Conservation (phyloP, 2,797 vertebrate species). For the Ispidina picta region DNA sequence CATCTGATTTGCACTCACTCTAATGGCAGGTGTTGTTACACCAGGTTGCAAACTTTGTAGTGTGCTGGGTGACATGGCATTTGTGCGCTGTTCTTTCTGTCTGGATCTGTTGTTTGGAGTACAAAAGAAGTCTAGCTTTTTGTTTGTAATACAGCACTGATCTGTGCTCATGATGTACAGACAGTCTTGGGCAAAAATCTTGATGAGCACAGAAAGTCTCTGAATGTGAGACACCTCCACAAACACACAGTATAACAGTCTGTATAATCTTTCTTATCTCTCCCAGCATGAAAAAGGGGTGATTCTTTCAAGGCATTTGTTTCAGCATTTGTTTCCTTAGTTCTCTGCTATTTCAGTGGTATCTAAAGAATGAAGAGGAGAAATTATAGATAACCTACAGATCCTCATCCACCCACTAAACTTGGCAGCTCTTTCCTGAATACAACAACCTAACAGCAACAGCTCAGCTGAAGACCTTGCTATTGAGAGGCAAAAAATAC, state of each 20-base stretch:
- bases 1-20: neutral
- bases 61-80: accelerated
- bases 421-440: neutral
- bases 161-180: neutral
- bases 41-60: neutral
- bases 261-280: neutral
- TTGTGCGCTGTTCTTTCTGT: neutral
- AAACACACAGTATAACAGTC: neutral
- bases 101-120: neutral
- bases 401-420: neutral
- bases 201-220: neutral
- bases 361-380: neutral
- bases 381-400: neutral
- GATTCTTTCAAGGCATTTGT: neutral
- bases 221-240: neutral
- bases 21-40: neutral
- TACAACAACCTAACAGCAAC: neutral
- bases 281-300: neutral
- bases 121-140: constrained; percentile 20
- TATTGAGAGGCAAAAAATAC: neutral
- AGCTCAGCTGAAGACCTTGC: neutral
- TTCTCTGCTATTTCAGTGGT: neutral
- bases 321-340: neutral
- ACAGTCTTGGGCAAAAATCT: neutral
- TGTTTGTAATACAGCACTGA: neutral